These are phyloP conservation scores for Erebia aethiops DNA, from an alignment of 2,888 invertebrate genomes.

Conservation along the genomic window DNA sequence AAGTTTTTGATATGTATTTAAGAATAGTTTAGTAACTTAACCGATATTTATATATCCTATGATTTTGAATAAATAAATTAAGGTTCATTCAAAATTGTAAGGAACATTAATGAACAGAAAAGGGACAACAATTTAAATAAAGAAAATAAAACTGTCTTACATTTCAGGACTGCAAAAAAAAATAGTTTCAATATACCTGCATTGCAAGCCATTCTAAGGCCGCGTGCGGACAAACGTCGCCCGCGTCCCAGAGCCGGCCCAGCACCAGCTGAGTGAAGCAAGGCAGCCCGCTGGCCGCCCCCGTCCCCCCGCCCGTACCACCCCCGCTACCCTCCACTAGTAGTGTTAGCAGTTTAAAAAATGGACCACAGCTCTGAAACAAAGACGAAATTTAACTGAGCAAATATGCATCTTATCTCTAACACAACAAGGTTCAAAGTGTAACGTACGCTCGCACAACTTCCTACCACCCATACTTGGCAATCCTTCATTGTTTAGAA, in stretches of 20 bases:
- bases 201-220: conserved; percentile 95
- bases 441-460: background rate
- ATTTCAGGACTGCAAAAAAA: no score
- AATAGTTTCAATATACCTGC: conserved; percentile 76
- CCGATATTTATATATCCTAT: no score
- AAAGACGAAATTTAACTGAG: conserved; percentile 1
- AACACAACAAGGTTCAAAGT: background rate
- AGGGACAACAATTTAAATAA: no score
- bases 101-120: no score
- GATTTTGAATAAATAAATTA: no score
- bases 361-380: conserved; percentile 90
- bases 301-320: conserved; percentile 87
- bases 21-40: no score
- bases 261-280: conserved; percentile 95
- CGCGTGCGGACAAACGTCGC: conserved; percentile 95
- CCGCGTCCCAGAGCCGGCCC: conserved; percentile 94
- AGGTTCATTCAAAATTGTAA: no score
- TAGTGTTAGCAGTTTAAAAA: conserved; percentile 95
- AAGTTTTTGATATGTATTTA: no score
- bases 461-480: no score
- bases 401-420: background rate
- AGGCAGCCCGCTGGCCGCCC: conserved; percentile 89
- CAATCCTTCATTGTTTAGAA: no score
- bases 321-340: conserved; percentile 90
- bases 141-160: no score